A percentile compares a stretch with the other conserved stretches of the same genome.
phyloP scores from a whole-genome alignment of 1,140 invertebrate genomes.

The Drosophila punjabiensis region DNA sequence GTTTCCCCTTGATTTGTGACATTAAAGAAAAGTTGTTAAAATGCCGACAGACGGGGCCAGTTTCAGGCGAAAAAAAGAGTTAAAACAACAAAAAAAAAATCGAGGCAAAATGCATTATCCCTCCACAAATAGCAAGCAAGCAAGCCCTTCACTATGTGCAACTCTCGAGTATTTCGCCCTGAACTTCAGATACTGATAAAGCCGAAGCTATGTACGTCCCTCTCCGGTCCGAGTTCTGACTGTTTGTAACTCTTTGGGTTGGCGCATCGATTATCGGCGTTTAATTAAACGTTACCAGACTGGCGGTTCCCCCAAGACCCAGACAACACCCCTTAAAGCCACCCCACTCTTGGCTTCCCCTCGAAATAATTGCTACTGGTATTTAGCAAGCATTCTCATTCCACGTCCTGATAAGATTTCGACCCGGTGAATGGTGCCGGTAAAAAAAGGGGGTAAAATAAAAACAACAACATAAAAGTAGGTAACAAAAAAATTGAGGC shows the following conservation, averaged over 20 bases:
- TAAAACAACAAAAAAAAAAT: background rate
- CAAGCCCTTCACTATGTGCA: conserved; percentile 18
- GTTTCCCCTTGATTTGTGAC: conserved; percentile 82
- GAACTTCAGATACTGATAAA: conserved; percentile 74
- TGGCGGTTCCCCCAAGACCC: conserved; percentile 4
- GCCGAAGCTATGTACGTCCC: conserved; percentile 2
- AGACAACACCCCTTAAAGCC: background rate
- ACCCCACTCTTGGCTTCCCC: conserved; percentile 17
- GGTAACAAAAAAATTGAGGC: conserved; percentile 63
- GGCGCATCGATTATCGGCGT: conserved; percentile 79
- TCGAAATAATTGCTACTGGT: conserved; percentile 79
- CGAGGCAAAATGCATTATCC: conserved; percentile 33
- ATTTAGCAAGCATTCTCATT: conserved; percentile 74
- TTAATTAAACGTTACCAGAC: conserved; percentile 74
- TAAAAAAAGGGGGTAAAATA: conserved; percentile 4
- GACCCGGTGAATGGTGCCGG: conserved; percentile 36
- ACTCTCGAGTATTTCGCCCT: conserved; percentile 30
- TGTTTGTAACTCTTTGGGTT: conserved; percentile 65
- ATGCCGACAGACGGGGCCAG: conserved; percentile 53
- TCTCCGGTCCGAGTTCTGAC: conserved; percentile 14
- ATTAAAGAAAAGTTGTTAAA: conserved; percentile 79
- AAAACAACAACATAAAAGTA: conserved; percentile 44
- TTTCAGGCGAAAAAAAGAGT: background rate
- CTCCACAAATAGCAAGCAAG: conserved; percentile 19
- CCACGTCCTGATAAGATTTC: conserved; percentile 57